Percentiles rank a stretch among this genome's conserved stretches.
phyloP scores from a whole-genome alignment of 2,888 invertebrate genomes.

The Calameuta filiformis region DNA sequence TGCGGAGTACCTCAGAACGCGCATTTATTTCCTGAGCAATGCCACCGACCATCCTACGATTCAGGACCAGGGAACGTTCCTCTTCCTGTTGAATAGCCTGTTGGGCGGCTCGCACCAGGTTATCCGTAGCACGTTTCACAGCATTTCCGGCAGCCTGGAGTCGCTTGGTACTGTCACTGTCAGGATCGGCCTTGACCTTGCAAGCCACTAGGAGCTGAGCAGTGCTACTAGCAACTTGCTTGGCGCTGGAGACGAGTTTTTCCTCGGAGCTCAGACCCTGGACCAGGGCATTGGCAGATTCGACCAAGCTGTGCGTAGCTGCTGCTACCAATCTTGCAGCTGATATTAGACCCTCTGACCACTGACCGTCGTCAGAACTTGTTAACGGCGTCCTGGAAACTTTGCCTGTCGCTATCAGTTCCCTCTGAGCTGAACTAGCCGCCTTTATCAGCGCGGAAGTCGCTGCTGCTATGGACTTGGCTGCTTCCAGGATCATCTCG shows the following conservation, averaged over 20 bases:
- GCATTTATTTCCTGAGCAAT: slow-evolving; percentile 97
- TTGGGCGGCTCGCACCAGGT: slow-evolving; percentile 93
- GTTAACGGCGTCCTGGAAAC: slow-evolving; percentile 84
- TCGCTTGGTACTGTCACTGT: slow-evolving; percentile 92
- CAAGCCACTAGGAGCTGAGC: slow-evolving; percentile 98
- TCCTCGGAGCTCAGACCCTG: slow-evolving; percentile 94
- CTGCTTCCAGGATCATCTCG: slow-evolving; percentile 98
- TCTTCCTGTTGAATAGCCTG: slow-evolving; percentile 92
- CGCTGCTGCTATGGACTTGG: slow-evolving; percentile 96
- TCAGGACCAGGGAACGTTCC: slow-evolving; percentile 90
- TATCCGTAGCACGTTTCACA: slow-evolving; percentile 97
- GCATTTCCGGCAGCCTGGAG: slow-evolving; percentile 95
- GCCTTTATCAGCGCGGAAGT: slow-evolving; percentile 97
- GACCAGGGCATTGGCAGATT: slow-evolving; percentile 97
- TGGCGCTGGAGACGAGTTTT: slow-evolving; percentile 94
- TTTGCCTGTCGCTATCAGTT: slow-evolving; percentile 91
- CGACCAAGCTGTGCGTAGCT: slow-evolving; percentile 96
- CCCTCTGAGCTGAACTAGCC: slow-evolving; percentile 96
- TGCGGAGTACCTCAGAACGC: slow-evolving; percentile 89
- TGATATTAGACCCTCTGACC: slow-evolving; percentile 97
- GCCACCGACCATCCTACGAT: slow-evolving; percentile 94
- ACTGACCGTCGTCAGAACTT: slow-evolving; percentile 95
- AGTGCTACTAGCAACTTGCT: slow-evolving; percentile 96
- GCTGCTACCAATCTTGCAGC: slow-evolving; percentile 97
- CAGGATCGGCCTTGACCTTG: slow-evolving; percentile 98